Evolutionary conservation across 2,888 invertebrate species (phyloP), one percentile per base, ranked within the genome.

Genomic region (Xestia c-nigrum): DNA sequence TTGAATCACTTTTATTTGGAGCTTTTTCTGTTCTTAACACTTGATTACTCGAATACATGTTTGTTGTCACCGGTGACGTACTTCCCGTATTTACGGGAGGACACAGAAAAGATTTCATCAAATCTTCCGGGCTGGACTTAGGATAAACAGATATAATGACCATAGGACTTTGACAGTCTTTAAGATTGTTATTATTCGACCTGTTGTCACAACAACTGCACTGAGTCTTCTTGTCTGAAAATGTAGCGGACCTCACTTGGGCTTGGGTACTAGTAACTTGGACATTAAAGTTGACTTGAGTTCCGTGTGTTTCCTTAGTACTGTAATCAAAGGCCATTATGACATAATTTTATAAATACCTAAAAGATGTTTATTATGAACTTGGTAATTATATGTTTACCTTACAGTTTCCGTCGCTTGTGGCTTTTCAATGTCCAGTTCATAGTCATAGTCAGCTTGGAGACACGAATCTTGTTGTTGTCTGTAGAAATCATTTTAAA

Each of bases 101-200:
- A 24, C 16, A 59, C 0, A 31, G 65, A 10, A 16, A 76, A 59
- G 81, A 74, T 78, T 81, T 85, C 24, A 73, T 72, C 46, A 76
- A 81, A 14, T 90, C 89, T 40, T 78, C 75, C n/a, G 86, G 79
- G 52, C 91, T 91, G 77, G 89, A 88, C 76, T 93, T 93, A 21
- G 95, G 94, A 86, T 94, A 96, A 5, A 96, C 95, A 5, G 96
- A 95, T 93, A 96, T 96, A 21, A 96, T 90, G 5, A 96, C 94
- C 38, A 96, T 78, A 31, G 96, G 96, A 78, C 90, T 95, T 38
- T 87, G 81, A 63, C 81, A 80, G 43, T 84, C 86, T 68, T 84
- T 85, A 14, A 81, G 72, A 61, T 64, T 10, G n/a, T 80, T 76
- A 24, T 78, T 46, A 52, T 89, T 80, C 4, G 74, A 72, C 47